Conservation (phyloP, 1,140 invertebrate species). For the Cydia strobilella region DNA sequence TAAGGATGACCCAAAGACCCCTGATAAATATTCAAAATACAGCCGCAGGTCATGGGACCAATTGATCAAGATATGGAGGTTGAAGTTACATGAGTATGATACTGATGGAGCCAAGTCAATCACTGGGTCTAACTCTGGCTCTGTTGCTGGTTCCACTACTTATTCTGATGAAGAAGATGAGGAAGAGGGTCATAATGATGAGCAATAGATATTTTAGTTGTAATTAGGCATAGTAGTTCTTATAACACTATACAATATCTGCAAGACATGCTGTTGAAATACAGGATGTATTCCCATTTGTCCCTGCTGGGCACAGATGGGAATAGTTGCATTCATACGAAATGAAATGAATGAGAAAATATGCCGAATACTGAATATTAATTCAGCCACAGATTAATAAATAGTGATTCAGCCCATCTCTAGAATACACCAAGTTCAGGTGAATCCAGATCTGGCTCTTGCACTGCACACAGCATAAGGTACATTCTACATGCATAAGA, state of each 20-base stretch:
- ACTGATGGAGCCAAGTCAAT: constrained; percentile 54
- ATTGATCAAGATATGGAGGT: constrained; percentile 92
- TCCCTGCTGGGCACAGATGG: too few relatives aligned
- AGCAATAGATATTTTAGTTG: constrained; percentile 19
- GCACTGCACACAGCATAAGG: too few relatives aligned
- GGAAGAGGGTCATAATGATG: constrained; percentile 41
- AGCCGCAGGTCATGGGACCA: constrained; percentile 95
- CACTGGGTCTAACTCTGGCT: background rate
- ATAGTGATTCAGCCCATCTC: too few relatives aligned
- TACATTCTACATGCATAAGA: too few relatives aligned
- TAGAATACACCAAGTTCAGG: too few relatives aligned
- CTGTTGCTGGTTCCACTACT: background rate
- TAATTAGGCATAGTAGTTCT: background rate
- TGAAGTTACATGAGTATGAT: constrained; percentile 92
- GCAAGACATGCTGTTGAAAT: background rate
- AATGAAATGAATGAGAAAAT: too few relatives aligned
- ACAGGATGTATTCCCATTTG: background rate
- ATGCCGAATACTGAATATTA: too few relatives aligned
- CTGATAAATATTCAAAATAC: constrained; percentile 92
- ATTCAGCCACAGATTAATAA: too few relatives aligned
- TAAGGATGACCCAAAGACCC: constrained; percentile 90
- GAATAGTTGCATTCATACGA: too few relatives aligned
- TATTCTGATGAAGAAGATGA: constrained; percentile 37
- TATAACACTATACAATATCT: background rate
- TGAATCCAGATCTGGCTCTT: too few relatives aligned